Percentiles rank a stretch among this genome's conserved stretches.
phyloP scores from a whole-genome alignment of 2,797 vertebrate genomes.

The Simalia tracyae region DNA sequence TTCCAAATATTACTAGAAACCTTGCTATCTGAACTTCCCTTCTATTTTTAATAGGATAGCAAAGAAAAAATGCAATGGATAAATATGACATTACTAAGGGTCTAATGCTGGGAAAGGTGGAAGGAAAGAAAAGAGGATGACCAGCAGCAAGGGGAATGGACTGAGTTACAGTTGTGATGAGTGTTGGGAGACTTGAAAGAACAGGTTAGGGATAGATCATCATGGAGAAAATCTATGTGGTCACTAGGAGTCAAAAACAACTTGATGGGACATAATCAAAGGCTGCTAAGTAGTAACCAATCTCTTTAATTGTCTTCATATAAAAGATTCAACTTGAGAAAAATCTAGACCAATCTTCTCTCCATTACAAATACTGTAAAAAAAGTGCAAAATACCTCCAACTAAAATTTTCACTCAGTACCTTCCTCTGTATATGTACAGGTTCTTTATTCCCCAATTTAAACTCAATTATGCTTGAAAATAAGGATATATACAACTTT shows the following conservation, averaged over 20 bases:
- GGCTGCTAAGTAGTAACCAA: rapidly evolving
- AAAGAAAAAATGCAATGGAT: not conserved
- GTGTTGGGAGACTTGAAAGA: not conserved
- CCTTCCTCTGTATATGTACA: not conserved
- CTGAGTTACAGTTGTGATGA: not conserved
- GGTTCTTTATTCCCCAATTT: not conserved
- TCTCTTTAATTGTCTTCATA: rapidly evolving
- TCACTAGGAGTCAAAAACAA: not conserved
- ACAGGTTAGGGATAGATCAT: not conserved
- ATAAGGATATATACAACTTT: not conserved
- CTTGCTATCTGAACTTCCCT: not conserved
- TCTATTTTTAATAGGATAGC: not conserved
- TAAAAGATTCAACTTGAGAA: not conserved
- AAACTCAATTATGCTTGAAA: not conserved
- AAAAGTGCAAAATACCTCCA: not conserved
- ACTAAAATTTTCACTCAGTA: not conserved
- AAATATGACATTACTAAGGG: not conserved
- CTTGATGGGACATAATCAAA: not conserved
- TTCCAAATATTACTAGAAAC: not conserved
- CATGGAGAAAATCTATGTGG: not conserved
- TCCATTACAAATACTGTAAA: not conserved
- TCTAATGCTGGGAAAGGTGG: not conserved
- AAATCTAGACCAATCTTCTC: not conserved
- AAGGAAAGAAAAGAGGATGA: not conserved
- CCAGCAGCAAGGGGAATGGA: not conserved